Conservation (phyloP, 2,888 invertebrate genomes). For the Steinernema scapterisci region DNA sequence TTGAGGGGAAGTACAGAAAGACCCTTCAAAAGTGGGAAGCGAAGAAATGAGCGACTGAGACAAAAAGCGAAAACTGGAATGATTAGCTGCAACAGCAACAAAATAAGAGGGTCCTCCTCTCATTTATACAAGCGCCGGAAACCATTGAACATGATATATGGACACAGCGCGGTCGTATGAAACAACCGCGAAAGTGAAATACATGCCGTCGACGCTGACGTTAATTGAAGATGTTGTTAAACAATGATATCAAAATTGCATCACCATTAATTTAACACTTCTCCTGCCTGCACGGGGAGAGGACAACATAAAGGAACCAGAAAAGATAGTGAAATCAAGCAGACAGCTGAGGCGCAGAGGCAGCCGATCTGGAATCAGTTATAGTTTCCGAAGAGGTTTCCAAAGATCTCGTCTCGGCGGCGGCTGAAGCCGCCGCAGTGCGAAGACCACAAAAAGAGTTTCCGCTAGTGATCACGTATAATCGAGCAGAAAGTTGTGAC, state of each 20-base stretch:
- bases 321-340: slow-evolving; percentile 2
- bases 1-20: too few species aligned
- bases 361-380: too few species aligned
- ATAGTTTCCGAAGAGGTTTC: too few species aligned
- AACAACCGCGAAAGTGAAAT: slow-evolving; percentile 9
- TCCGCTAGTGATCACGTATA: too few species aligned
- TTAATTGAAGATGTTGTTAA: slow-evolving; percentile 27
- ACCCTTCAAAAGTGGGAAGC: too few species aligned
- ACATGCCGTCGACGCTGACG: not conserved
- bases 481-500: not conserved
- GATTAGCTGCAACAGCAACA: too few species aligned
- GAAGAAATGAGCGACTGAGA: too few species aligned
- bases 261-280: not conserved
- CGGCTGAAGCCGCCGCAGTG: not conserved
- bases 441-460: too few species aligned
- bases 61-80: too few species aligned
- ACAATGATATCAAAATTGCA: slow-evolving; percentile 18
- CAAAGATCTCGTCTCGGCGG: too few species aligned
- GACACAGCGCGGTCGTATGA: not conserved
- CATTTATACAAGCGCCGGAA: not conserved
- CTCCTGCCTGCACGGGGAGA: not conserved
- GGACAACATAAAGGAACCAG: slow-evolving; percentile 22
- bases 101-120: too few species aligned
- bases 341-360: too few species aligned
- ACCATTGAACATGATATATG: not conserved